Evolutionary conservation across 2,797 vertebrate species (phyloP).

Genomic region (Myotis planiceps): DNA sequence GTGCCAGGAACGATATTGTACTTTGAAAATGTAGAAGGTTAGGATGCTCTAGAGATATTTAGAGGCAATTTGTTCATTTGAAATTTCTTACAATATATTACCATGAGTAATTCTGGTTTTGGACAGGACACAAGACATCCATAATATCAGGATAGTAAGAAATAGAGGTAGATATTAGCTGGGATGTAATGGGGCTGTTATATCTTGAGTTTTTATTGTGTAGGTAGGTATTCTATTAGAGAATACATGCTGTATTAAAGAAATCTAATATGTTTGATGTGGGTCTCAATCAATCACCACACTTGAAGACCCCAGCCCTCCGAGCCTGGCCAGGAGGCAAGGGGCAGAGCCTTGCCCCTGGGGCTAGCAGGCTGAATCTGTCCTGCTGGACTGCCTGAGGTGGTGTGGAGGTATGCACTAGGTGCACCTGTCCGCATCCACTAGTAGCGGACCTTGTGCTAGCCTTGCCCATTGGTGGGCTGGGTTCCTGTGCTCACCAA

Average conservation of each 20-base stretch:
- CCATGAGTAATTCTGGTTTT: neutral
- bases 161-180: neutral
- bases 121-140: neutral
- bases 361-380: neutral
- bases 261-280: neutral
- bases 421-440: neutral
- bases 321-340: neutral
- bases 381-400: neutral
- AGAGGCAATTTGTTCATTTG: constrained; percentile 6
- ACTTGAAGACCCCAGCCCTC: rapidly evolving
- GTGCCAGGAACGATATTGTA: neutral
- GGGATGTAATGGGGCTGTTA: neutral
- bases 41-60: neutral
- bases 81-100: neutral
- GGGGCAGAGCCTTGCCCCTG: neutral
- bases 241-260: neutral
- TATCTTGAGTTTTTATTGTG: neutral
- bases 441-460: neutral
- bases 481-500: neutral
- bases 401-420: neutral
- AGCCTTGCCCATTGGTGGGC: neutral
- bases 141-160: neutral
- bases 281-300: neutral
- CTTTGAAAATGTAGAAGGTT: neutral
- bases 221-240: neutral